phyloP scores from a whole-genome alignment of 1,140 invertebrate species.

The Antheraea mylitta region DNA sequence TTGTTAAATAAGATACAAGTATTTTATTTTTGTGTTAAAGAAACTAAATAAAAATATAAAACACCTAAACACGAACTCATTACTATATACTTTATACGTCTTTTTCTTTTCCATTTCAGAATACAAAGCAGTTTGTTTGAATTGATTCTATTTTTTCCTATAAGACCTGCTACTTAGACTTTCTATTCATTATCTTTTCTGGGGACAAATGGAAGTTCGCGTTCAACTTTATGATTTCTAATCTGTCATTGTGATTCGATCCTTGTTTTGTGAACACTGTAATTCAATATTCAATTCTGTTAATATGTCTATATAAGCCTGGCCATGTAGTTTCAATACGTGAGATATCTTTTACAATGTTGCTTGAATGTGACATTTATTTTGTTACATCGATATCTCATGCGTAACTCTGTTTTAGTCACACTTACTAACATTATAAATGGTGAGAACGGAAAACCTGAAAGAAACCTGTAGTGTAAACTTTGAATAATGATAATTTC shows the following conservation, averaged over 20 bases:
- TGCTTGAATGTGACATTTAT: conserved; percentile 12
- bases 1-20: too few species aligned
- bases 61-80: too few species aligned
- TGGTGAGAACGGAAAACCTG: too few species aligned
- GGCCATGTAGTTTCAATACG: conserved; percentile 26
- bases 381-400: background rate
- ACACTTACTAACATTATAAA: background rate
- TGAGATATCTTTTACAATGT: conserved; percentile 25
- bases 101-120: too few species aligned
- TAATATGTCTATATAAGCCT: too few species aligned
- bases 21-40: too few species aligned
- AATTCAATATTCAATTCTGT: conserved; percentile 14
- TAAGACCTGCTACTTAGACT: conserved; percentile 17
- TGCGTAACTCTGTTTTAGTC: background rate
- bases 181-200: conserved; percentile 48
- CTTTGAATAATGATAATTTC: too few species aligned
- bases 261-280: background rate
- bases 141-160: background rate
- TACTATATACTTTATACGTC: too few species aligned
- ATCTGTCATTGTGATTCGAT: background rate
- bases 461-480: too few species aligned
- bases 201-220: conserved; percentile 39
- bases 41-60: too few species aligned
- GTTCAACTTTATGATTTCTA: conserved; percentile 6
- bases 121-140: background rate